A percentile compares a stretch with the other conserved stretches of the same genome.
Conservation (phyloP, 2,888 invertebrate genomes). For the Fissipunctia ypsillon region DNA sequence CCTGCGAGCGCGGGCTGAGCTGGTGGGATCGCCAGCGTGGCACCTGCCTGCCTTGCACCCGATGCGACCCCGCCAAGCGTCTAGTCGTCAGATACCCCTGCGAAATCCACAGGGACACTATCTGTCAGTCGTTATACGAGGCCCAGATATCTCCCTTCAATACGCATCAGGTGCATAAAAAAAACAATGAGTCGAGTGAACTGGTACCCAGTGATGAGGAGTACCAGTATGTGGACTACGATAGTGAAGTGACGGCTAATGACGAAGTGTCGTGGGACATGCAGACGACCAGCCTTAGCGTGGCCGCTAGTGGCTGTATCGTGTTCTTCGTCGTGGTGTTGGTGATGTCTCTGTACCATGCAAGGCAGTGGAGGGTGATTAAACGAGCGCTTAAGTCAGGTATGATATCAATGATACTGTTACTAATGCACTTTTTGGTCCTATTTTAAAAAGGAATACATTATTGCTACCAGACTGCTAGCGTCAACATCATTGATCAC, state of each 20-base stretch:
- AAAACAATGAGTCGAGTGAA: slow-evolving; percentile 77
- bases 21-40: slow-evolving; percentile 93
- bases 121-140: slow-evolving; percentile 93
- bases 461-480: not conserved
- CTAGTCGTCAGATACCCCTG: slow-evolving; percentile 93
- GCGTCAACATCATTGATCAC: slow-evolving; percentile 17
- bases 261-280: slow-evolving; percentile 92
- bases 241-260: slow-evolving; percentile 82
- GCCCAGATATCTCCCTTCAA: slow-evolving; percentile 92
- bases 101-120: slow-evolving; percentile 93
- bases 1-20: slow-evolving; percentile 90
- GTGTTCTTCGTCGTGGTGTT: slow-evolving; percentile 95
- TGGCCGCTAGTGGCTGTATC: slow-evolving; percentile 94
- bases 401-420: slow-evolving; percentile 78
- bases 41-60: slow-evolving; percentile 93
- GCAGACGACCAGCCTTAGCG: slow-evolving; percentile 93
- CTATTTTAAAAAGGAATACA: not conserved
- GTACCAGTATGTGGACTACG: slow-evolving; percentile 86
- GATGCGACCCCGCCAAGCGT: slow-evolving; percentile 91
- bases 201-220: slow-evolving; percentile 81
- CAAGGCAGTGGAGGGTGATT: slow-evolving; percentile 94
- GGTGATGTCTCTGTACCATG: slow-evolving; percentile 94
- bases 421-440: not conserved
- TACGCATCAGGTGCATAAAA: slow-evolving; percentile 71
- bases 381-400: slow-evolving; percentile 95